phyloP scores from a whole-genome alignment of 2,888 invertebrate species.

The Chloromyia formosa region DNA sequence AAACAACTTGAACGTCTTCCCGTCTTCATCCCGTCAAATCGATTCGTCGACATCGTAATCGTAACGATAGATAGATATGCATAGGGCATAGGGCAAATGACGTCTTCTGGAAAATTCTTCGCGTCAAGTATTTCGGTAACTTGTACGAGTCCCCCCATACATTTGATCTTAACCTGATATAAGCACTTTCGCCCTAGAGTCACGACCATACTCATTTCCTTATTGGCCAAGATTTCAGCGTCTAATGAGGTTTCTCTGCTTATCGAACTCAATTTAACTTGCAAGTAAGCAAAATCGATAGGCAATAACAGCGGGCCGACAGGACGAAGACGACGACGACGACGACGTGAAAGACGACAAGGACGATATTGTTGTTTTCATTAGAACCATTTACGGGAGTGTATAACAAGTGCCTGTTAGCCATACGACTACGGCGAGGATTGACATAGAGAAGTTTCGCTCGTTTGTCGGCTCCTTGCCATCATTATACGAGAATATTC shows the following conservation, averaged over 20 bases:
- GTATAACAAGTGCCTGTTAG: conserved; percentile 2
- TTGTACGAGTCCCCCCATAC: too few relatives aligned
- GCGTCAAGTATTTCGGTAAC: not conserved
- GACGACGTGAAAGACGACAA: too few relatives aligned
- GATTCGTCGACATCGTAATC: not conserved
- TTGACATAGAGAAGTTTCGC: too few relatives aligned
- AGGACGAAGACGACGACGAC: too few relatives aligned
- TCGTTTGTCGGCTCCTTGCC: too few relatives aligned
- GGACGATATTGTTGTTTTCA: conserved; percentile 36
- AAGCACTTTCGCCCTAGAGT: not conserved
- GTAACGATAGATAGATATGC: too few relatives aligned
- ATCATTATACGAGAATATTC: not conserved
- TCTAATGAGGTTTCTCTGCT: conserved; percentile 37
- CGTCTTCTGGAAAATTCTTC: not conserved
- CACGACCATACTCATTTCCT: conserved; percentile 28
- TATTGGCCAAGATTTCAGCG: conserved; percentile 22
- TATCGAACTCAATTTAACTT: conserved; percentile 43
- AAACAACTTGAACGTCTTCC: not conserved
- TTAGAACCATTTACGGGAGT: conserved; percentile 1
- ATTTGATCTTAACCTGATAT: not conserved
- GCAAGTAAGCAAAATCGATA: conserved; percentile 41
- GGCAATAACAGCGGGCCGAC: conserved; percentile 18
- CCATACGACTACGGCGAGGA: not conserved
- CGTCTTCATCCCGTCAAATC: not conserved
- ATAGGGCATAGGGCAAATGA: not conserved